Evolutionary conservation across 2,888 invertebrate genomes (phyloP), one percentile per base, ranked within the genome.

Genomic region (Dynastes tityus): DNA sequence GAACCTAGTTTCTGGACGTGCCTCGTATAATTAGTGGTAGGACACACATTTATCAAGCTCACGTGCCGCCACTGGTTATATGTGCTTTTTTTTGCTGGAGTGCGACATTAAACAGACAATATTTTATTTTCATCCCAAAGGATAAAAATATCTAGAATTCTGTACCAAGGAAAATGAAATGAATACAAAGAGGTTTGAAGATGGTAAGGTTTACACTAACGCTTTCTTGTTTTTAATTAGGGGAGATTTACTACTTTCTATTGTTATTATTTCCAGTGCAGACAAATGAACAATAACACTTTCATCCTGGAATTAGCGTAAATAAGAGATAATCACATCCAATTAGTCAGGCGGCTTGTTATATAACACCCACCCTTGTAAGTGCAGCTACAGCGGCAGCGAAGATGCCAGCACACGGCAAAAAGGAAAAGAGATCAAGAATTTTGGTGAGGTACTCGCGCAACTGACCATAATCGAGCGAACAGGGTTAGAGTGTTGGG

Each of bases 381-480:
- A 53, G n/a, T 71, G 53, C 27, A 55, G 22, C 27, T 45, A 63
- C 22, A 63, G 49, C 4, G 16, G 68, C 2, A 68, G 45, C 49
- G 70, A 9, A 70, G 29, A 29, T 5, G 16, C 55, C 16, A 6
- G 55, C 55, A 55, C 55, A 55, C 1, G n/a, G 32, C n/a, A 53
- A 51, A 27, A 27, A 27, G 6, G 32, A 9, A 53, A 51, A 27
- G 51, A 27, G 29, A 70, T 49, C 51, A 70, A 51, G 53, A 58
- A 58, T 55, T 71, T 40, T 16, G 32, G 71, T 71, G n/a, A n/a
- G 40, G 55, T 71, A 71, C 37, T 11, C 53, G 70, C 70, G 64
- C 53, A 65, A 67, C 53, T 76, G 65, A 76, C 65, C 67, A 53
- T 76, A 76, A 76, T 76, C 76, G 76, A 76, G 27, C 76, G 37